phyloP scores from a whole-genome alignment of 2,888 invertebrate genomes.

The Kryphioiulus occultus region DNA sequence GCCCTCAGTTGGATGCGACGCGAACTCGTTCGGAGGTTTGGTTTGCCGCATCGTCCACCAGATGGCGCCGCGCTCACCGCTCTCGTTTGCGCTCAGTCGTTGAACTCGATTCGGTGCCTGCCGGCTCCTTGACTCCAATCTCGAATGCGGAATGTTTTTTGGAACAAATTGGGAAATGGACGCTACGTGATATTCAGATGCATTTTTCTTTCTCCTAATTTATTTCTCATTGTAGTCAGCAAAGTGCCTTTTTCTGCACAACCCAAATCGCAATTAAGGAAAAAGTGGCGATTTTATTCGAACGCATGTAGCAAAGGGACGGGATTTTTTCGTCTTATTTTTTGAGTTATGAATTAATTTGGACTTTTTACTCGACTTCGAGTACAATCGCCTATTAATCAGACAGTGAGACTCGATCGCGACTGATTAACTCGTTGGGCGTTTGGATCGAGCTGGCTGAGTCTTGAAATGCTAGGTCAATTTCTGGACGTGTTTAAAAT shows the following conservation, averaged over 20 bases:
- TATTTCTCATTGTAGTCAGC: constrained; percentile 18
- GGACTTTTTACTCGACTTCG: not conserved
- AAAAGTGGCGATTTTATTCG: not conserved
- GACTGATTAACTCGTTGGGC: no score
- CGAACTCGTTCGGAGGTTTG: no score
- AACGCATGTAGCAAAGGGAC: not conserved
- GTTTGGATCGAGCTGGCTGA: no score
- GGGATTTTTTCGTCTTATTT: not conserved
- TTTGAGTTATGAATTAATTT: not conserved
- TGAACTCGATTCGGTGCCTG: constrained; percentile 14
- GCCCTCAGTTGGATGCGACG: no score
- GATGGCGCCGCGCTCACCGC: not conserved
- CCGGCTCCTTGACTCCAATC: constrained; percentile 13
- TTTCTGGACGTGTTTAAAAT: no score
- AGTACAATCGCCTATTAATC: not conserved
- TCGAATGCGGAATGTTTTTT: constrained; percentile 9
- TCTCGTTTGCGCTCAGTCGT: not conserved
- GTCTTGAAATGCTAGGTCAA: no score
- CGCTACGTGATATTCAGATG: not conserved
- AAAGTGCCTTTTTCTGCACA: not conserved
- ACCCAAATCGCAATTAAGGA: not conserved
- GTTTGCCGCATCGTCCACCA: not conserved
- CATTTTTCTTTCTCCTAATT: constrained; percentile 10
- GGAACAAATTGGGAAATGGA: constrained; percentile 6
- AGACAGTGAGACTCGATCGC: not conserved